Evolutionary conservation across 2,113 vertebrate species (phyloP).

Genomic region (Melanerpes aurifrons): DNA sequence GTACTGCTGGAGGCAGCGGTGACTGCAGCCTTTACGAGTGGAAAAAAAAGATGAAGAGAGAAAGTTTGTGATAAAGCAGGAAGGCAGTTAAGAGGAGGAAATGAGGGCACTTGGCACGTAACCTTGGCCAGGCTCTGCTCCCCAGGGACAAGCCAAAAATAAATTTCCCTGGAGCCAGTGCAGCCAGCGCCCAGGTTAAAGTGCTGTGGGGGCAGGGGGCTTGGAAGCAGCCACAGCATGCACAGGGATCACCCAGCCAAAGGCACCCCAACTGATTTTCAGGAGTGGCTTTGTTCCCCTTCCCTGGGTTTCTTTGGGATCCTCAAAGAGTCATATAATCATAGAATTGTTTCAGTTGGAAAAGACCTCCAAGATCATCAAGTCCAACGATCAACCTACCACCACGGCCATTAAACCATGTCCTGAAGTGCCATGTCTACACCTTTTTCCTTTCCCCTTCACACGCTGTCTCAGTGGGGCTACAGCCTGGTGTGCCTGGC

Average conservation of each 20-base stretch:
- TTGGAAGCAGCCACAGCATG: background rate
- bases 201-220: accelerated
- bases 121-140: background rate
- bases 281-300: background rate
- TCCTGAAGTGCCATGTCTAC: too few relatives aligned
- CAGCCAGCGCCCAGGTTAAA: background rate
- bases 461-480: accelerated
- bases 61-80: slow-evolving; percentile 64
- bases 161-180: background rate
- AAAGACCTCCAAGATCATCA: too few relatives aligned
- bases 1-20: background rate
- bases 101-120: background rate
- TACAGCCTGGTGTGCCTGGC: background rate
- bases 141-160: background rate
- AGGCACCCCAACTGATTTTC: background rate
- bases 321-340: background rate
- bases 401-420: too few relatives aligned
- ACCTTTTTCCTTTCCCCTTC: background rate
- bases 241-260: accelerated
- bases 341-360: too few relatives aligned
- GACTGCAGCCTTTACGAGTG: background rate
- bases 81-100: slow-evolving; percentile 49
- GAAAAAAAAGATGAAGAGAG: slow-evolving; percentile 45
- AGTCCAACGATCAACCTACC: too few relatives aligned
- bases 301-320: accelerated